Evolutionary conservation across 2,113 vertebrate species (phyloP).

Genomic region (Bufo bufo): DNA sequence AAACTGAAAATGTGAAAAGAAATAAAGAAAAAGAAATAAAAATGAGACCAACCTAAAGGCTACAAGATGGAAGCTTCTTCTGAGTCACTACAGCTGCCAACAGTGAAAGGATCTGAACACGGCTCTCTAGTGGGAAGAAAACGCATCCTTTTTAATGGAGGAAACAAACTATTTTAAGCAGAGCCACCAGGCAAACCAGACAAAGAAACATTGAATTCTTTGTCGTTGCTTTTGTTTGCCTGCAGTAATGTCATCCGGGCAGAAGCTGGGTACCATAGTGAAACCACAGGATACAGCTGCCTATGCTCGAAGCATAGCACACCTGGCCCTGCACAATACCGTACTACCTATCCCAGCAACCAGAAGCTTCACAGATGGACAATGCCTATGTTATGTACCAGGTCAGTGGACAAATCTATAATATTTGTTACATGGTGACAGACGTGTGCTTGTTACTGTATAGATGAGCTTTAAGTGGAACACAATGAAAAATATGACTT

Average conservation of each 20-base stretch:
- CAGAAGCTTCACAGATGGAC: neutral
- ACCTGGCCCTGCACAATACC: neutral
- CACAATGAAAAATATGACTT: neutral
- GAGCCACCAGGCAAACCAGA: conserved; percentile 21
- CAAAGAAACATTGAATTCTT: conserved; percentile 11
- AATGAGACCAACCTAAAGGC: conserved; percentile 69
- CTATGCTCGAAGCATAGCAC: neutral
- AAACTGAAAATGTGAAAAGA: conserved; percentile 11
- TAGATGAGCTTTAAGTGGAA: neutral
- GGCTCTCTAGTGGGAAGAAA: conserved; percentile 70
- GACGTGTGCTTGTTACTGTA: neutral
- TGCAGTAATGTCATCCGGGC: neutral
- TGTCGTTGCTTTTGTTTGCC: conserved; percentile 30
- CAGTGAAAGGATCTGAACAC: conserved; percentile 69
- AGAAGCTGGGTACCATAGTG: conserved; percentile 11
- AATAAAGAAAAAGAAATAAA: neutral
- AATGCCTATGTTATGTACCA: neutral
- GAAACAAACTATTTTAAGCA: conserved; percentile 43
- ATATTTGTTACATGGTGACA: conserved; percentile 20
- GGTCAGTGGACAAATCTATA: neutral
- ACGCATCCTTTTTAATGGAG: conserved; percentile 46
- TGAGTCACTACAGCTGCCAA: conserved; percentile 71
- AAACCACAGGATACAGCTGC: neutral
- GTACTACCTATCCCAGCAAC: neutral
- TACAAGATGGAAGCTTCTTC: conserved; percentile 72